Percentiles rank a stretch among this genome's conserved stretches.
Conservation (phyloP, 2,113 vertebrate species). For the Albula goreensis region DNA sequence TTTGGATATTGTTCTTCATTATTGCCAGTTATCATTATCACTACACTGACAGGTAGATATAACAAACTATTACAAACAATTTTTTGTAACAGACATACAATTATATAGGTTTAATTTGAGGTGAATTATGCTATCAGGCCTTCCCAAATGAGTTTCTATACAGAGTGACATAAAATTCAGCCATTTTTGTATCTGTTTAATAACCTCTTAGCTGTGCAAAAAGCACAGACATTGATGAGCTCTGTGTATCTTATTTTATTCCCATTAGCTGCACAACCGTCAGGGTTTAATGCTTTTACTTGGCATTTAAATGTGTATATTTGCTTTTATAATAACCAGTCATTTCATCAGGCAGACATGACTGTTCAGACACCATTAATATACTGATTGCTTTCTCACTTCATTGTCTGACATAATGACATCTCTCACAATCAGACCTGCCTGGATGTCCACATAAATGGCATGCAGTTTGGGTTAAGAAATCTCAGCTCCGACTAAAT, state of each 20-base stretch:
- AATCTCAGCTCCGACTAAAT: neutral
- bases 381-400: neutral
- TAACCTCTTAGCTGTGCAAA: neutral
- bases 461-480: neutral
- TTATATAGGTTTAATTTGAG: neutral
- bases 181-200: neutral
- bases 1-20: too few relatives aligned
- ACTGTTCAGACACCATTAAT: neutral
- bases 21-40: neutral
- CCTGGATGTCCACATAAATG: neutral
- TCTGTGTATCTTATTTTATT: neutral
- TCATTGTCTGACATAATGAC: neutral
- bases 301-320: neutral
- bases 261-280: neutral
- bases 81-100: neutral
- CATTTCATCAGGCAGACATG: neutral
- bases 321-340: neutral
- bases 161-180: neutral
- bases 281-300: neutral
- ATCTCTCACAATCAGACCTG: neutral
- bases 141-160: neutral
- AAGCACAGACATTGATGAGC: neutral
- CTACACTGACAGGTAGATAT: neutral
- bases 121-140: neutral
- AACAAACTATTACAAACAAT: neutral